These are phyloP conservation scores for Helogale parvula DNA, from an alignment of 2,113 vertebrate species.

Conservation along the genomic window DNA sequence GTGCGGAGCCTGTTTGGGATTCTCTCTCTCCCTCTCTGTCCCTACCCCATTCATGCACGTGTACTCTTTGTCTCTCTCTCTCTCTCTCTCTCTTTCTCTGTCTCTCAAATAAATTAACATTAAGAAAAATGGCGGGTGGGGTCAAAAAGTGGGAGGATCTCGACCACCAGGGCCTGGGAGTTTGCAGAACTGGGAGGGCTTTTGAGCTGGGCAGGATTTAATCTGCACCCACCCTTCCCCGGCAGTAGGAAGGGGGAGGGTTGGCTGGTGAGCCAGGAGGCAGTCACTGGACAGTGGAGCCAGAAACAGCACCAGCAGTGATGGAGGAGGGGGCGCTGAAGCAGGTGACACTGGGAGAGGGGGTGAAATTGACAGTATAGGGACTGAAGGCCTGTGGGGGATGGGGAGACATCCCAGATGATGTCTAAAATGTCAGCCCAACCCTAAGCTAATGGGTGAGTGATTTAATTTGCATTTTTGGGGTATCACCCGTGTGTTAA, in stretches of 20 bases:
- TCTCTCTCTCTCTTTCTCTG: too few relatives aligned
- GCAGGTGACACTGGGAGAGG: fast-evolving
- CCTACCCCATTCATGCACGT: too few relatives aligned
- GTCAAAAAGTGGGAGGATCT: neutral
- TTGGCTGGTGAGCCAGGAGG: neutral
- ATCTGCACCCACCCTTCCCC: too few relatives aligned
- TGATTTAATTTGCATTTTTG: neutral
- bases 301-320: neutral
- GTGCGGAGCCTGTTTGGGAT: too few relatives aligned
- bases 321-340: too few relatives aligned
- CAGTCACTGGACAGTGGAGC: fast-evolving
- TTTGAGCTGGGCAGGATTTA: neutral
- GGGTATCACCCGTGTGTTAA: neutral
- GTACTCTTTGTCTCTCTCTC: too few relatives aligned
- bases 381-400: neutral
- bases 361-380: fast-evolving
- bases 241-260: neutral
- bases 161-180: too few relatives aligned
- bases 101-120: too few relatives aligned
- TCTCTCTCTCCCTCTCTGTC: too few relatives aligned
- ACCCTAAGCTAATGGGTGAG: neutral
- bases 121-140: too few relatives aligned
- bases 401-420: neutral
- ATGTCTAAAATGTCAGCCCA: neutral
- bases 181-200: neutral